Base-by-base conservation (phyloP, 2,888 invertebrate genomes). In the Standfussiana lucernea region DNA sequence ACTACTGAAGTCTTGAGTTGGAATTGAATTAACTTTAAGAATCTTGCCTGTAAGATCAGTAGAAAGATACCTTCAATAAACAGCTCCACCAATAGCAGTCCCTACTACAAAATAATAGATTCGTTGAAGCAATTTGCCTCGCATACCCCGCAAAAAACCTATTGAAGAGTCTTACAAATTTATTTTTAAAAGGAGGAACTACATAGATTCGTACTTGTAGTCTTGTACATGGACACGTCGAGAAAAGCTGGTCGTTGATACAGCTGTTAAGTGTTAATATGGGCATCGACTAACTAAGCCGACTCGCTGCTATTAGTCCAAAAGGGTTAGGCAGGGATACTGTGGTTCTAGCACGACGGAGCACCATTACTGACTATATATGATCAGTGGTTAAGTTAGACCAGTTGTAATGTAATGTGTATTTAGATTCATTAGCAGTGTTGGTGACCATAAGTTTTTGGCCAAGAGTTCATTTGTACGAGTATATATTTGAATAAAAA, bases 231-330 rank as follows among this genome's bases (percentile, higher is more conserved):
- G 28, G 15, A 40, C 56, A 83, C 35, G 69, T 77, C 37, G 28
- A 80, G 84, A 76, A 72, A 84, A 64, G 74, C 65, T 73, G 50
- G 69, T 67, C 32, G 65, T 71, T 85, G 84, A 85, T 85, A 85
- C 87, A 85, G 85, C 87, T 78, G 85, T 85, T 81, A 79, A 73
- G 70, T 71, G 24, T 83, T 79, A 80, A 73, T 87, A 85, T 87
- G 86, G 87, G 65, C 86, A 85, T 85, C 72, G 42, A 32, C 77
- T 80, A 84, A 87, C 85, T 82, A 77, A 85, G 82, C 50, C 1
- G 82, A 74, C 85, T 53, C 3, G 85, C 35, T 45, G 70, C 86
- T 72, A 87, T 84, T 80, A 85, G 72, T 73, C 87, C 84, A 79
- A 80, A 84, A 71, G 72, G 69, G 78, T 24, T 68, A 15, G 45